Conservation (phyloP, 1,140 invertebrate genomes). For the Melanaphis sacchari region DNA sequence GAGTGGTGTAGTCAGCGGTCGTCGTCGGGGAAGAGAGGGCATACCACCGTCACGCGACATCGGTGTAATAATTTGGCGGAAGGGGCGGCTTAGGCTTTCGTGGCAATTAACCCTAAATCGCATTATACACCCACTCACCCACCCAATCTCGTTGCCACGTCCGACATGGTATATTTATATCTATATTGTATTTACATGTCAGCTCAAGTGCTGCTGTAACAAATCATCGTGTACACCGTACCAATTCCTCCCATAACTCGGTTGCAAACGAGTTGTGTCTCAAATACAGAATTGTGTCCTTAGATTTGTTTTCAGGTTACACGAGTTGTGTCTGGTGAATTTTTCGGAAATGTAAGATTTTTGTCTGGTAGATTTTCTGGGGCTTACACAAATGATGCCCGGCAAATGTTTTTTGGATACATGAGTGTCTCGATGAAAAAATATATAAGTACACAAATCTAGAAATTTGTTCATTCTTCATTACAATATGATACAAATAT, state of each 20-base stretch:
- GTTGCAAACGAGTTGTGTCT: not conserved
- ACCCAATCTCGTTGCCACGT: not conserved
- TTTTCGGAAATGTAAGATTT: too few species aligned
- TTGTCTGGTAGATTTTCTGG: too few species aligned
- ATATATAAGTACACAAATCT: too few species aligned
- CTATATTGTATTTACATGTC: not conserved
- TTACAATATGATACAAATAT: too few species aligned
- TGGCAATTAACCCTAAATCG: constrained; percentile 38
- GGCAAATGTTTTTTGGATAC: too few species aligned
- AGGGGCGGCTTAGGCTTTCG: constrained; percentile 31
- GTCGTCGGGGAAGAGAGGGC: not conserved
- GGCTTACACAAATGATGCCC: too few species aligned
- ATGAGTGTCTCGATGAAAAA: too few species aligned
- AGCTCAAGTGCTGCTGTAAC: not conserved
- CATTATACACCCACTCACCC: not conserved
- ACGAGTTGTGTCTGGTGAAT: too few species aligned
- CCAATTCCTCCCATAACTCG: not conserved
- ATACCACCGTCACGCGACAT: constrained; percentile 8
- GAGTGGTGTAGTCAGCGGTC: not conserved
- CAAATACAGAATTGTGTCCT: too few species aligned
- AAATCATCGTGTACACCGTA: not conserved
- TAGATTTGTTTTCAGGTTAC: too few species aligned
- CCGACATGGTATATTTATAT: constrained; percentile 12
- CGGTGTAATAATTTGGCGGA: constrained; percentile 22
- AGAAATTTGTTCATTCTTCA: too few species aligned